Evolutionary conservation across 2,113 vertebrate species (phyloP).

Genomic region (Maccullochella peelii): DNA sequence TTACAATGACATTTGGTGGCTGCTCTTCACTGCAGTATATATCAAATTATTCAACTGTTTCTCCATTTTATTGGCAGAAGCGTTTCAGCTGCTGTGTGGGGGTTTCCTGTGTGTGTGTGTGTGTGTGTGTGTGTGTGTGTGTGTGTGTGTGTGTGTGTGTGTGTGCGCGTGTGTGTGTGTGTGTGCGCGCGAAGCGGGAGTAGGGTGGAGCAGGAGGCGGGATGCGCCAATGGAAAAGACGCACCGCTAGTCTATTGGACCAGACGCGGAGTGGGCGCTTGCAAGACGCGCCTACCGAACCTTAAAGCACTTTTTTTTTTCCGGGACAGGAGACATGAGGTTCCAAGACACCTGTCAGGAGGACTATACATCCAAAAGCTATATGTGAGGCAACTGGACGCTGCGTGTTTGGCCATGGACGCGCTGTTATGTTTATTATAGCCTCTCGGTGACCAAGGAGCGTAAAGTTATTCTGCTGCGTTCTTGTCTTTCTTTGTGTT

Average conservation of each 20-base stretch:
- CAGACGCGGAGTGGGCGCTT: slow-evolving; percentile 45
- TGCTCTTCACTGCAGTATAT: not conserved
- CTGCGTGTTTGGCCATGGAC: slow-evolving; percentile 56
- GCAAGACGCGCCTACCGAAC: slow-evolving; percentile 39
- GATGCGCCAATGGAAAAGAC: slow-evolving; percentile 63
- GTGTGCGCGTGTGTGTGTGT: not conserved
- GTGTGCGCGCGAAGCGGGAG: not conserved
- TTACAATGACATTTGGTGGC: not conserved
- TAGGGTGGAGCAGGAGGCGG: slow-evolving; percentile 62
- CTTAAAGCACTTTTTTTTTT: slow-evolving; percentile 30
- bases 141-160: not conserved
- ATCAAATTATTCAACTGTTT: not conserved
- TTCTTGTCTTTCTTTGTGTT: slow-evolving; percentile 27
- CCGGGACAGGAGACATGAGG: slow-evolving; percentile 54
- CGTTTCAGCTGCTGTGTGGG: slow-evolving; percentile 24
- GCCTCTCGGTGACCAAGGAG: slow-evolving; percentile 13
- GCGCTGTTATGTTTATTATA: slow-evolving; percentile 15
- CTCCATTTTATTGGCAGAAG: not conserved
- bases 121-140: not conserved
- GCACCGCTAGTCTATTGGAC: slow-evolving; percentile 75
- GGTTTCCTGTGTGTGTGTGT: slow-evolving; percentile 47
- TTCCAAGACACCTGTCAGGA: slow-evolving; percentile 65
- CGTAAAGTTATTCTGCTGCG: slow-evolving; percentile 56
- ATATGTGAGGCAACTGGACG: slow-evolving; percentile 11
- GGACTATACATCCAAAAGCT: slow-evolving; percentile 19